Conservation (phyloP, 2,888 invertebrate species). For the Ophion ellenae region DNA sequence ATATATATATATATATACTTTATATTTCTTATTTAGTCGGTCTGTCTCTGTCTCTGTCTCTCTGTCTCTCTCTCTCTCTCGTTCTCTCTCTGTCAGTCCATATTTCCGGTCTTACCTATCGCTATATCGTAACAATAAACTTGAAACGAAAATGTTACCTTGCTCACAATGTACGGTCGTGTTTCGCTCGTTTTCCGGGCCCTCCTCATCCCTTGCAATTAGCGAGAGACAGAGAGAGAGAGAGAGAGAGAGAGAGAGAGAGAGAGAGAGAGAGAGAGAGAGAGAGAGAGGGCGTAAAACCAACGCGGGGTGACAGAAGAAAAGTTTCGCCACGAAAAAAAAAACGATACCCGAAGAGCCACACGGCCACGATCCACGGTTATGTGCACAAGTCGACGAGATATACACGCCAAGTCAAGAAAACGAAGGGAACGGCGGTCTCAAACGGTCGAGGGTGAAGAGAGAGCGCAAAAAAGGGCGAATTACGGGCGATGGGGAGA, state of each 20-base stretch:
- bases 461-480: conserved; percentile 50
- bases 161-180: conserved; percentile 26
- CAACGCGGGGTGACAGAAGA: background rate
- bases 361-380: background rate
- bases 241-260: background rate
- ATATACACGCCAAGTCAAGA: background rate
- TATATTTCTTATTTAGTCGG: conserved; percentile 8
- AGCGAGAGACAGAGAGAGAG: conserved; percentile 25
- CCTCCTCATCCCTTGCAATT: conserved; percentile 52
- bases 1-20: conserved; percentile 48
- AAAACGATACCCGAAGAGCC: conserved; percentile 39
- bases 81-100: conserved; percentile 23
- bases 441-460: conserved; percentile 32
- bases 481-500: conserved; percentile 45
- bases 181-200: conserved; percentile 17
- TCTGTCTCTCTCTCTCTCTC: conserved; percentile 41
- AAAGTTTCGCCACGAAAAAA: conserved; percentile 32
- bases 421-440: background rate
- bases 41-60: conserved; percentile 49
- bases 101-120: conserved; percentile 32
- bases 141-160: conserved; percentile 54
- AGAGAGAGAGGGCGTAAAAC: too few species aligned
- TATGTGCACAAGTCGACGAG: background rate
- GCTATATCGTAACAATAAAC: conserved; percentile 53
- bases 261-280: background rate